phyloP scores from a whole-genome alignment of 2,797 vertebrate genomes.

The Hemibagrus guttatus region DNA sequence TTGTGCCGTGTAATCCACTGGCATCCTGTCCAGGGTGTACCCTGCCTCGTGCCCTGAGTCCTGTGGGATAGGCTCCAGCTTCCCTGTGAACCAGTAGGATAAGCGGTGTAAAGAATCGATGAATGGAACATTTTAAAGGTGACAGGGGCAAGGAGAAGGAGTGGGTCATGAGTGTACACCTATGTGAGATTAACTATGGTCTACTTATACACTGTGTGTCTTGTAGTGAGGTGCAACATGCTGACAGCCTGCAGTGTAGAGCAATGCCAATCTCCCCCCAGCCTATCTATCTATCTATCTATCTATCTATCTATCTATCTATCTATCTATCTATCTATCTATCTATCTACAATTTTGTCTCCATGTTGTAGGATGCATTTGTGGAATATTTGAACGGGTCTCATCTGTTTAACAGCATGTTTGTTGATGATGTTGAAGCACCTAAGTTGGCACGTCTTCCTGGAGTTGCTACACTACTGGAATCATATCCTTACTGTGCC shows the following conservation, averaged over 20 bases:
- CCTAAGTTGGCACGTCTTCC: constrained; percentile 73
- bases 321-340: not conserved
- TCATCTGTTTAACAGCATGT: constrained; percentile 82
- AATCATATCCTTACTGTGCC: constrained; percentile 84
- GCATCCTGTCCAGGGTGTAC: too few relatives aligned
- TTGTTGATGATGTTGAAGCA: constrained; percentile 77
- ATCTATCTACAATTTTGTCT: not conserved
- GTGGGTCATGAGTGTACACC: not conserved
- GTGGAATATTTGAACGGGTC: constrained; percentile 85
- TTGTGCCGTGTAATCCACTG: too few relatives aligned
- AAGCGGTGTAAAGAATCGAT: too few relatives aligned
- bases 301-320: too few relatives aligned
- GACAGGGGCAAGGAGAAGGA: not conserved
- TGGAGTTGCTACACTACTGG: constrained; percentile 71
- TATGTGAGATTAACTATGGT: not conserved
- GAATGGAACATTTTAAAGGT: too few relatives aligned
- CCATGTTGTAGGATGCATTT: constrained; percentile 79
- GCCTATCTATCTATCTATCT: too few relatives aligned
- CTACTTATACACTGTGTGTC: not conserved
- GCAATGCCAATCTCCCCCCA: not conserved
- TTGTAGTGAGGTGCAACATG: not conserved
- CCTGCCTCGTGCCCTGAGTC: too few relatives aligned
- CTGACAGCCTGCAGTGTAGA: not conserved
- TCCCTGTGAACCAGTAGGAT: too few relatives aligned
- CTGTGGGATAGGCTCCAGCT: too few relatives aligned